A percentile compares a stretch with the other conserved stretches of the same genome.
Evolutionary conservation across 2,113 vertebrate genomes (phyloP).

Genomic region (Percopsis transmontana): DNA sequence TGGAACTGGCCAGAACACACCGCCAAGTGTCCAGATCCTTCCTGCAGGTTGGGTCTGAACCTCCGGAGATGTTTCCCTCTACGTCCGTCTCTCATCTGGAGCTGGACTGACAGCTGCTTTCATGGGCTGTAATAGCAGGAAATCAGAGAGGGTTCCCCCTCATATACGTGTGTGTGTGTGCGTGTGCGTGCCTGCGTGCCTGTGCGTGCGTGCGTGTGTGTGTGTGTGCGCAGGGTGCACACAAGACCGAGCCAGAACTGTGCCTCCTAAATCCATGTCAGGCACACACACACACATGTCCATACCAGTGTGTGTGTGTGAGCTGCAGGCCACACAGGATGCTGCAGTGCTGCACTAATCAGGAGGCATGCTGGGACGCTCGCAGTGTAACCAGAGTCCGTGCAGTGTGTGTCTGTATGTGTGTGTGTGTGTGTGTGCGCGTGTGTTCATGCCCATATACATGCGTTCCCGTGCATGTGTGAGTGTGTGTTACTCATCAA

Average conservation of each 20-base stretch:
- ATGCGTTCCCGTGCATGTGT: not conserved
- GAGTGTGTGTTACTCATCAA: conserved; percentile 45
- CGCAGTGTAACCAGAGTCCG: conserved; percentile 64
- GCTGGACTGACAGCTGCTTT: conserved; percentile 78
- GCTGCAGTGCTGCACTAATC: conserved; percentile 72
- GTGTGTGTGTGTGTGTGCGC: not conserved
- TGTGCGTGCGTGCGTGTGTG: conserved; percentile 2
- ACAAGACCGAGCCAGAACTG: conserved; percentile 68
- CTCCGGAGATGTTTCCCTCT: conserved; percentile 73
- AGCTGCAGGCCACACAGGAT: conserved; percentile 78
- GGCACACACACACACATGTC: conserved; percentile 11
- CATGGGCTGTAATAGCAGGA: conserved; percentile 82
- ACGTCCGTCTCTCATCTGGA: conserved; percentile 77
- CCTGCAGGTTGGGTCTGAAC: conserved; percentile 52
- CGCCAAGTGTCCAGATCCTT: conserved; percentile 41
- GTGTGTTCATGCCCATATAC: not conserved
- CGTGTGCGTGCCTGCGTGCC: conserved; percentile 12
- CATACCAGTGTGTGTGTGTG: conserved; percentile 26
- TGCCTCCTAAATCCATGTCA: conserved; percentile 66
- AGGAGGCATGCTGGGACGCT: conserved; percentile 66
- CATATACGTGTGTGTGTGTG: conserved; percentile 37
- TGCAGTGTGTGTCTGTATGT: conserved; percentile 9
- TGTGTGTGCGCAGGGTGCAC: conserved; percentile 15
- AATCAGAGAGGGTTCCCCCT: conserved; percentile 75
- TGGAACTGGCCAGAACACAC: conserved; percentile 57